Percentiles rank a stretch among this genome's conserved stretches.
Evolutionary conservation across 2,797 vertebrate species (phyloP).

Genomic region (Oryzias dopingdopingensis): DNA sequence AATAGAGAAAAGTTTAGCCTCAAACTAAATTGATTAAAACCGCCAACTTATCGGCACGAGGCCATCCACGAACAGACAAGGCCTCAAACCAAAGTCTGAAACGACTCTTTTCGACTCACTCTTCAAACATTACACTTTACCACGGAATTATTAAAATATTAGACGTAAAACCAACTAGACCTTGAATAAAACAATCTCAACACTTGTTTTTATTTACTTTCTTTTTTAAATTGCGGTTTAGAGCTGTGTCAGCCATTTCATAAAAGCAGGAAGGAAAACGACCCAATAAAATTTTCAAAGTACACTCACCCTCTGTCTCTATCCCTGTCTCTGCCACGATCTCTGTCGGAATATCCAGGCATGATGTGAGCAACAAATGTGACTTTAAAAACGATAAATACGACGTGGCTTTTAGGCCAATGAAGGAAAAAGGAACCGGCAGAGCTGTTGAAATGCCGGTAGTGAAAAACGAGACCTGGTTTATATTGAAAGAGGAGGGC

Average conservation of each 20-base stretch:
- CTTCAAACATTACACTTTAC: neutral
- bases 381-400: slow-evolving; percentile 63
- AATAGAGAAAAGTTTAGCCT: neutral
- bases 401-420: neutral
- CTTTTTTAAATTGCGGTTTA: neutral
- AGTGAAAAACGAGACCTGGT: slow-evolving; percentile 51
- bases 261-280: neutral
- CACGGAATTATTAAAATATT: too few species aligned
- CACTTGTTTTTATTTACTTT: accelerated
- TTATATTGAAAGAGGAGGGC: slow-evolving; percentile 61
- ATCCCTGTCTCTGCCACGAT: slow-evolving; percentile 86
- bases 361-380: slow-evolving; percentile 66
- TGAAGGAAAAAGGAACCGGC: slow-evolving; percentile 20
- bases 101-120: slow-evolving; percentile 20
- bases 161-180: too few species aligned
- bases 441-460: slow-evolving; percentile 70
- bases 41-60: neutral
- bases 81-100: slow-evolving; percentile 52
- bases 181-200: too few species aligned
- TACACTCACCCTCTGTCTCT: slow-evolving; percentile 86
- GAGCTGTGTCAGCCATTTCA: slow-evolving; percentile 41
- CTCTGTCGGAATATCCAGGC: slow-evolving; percentile 95
- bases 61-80: slow-evolving; percentile 50
- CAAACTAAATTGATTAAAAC: too few species aligned
- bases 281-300: accelerated